phyloP scores from a whole-genome alignment of 2,113 vertebrate genomes.

The Dromaius novaehollandiae region DNA sequence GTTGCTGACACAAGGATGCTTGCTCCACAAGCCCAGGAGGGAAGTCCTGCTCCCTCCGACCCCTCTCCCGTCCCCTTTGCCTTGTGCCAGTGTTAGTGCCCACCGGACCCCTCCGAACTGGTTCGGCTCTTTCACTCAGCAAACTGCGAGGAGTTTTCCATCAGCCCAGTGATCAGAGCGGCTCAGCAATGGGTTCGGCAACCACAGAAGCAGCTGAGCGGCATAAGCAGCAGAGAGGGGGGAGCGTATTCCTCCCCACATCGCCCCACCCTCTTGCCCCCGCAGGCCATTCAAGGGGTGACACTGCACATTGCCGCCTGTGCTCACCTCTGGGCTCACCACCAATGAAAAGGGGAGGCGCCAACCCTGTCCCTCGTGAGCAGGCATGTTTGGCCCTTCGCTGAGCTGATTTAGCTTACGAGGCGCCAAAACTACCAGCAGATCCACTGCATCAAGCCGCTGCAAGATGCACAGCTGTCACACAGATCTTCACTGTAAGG shows the following conservation, averaged over 20 bases:
- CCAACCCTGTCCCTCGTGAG: neutral
- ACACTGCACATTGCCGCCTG: neutral
- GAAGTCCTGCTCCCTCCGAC: neutral
- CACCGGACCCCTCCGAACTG: neutral
- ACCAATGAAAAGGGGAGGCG: neutral
- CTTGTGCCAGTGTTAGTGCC: too few species aligned
- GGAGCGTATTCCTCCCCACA: neutral
- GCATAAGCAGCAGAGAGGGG: neutral
- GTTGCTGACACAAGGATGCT: neutral
- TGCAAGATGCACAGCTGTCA: rapidly evolving
- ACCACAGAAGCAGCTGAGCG: too few species aligned
- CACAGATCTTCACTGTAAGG: neutral
- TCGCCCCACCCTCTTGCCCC: too few species aligned
- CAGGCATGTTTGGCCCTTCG: too few species aligned
- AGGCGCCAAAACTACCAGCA: neutral
- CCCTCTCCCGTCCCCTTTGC: neutral
- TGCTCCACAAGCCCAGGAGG: neutral
- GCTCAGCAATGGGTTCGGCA: neutral
- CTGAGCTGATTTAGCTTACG: too few species aligned
- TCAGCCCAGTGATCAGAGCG: too few species aligned
- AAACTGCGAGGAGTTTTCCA: too few species aligned
- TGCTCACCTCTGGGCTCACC: neutral
- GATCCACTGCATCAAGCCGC: neutral
- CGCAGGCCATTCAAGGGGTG: neutral
- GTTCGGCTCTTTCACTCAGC: neutral